Base-by-base conservation (phyloP, 2,888 invertebrate species). In the Proisotoma minuta region DNA sequence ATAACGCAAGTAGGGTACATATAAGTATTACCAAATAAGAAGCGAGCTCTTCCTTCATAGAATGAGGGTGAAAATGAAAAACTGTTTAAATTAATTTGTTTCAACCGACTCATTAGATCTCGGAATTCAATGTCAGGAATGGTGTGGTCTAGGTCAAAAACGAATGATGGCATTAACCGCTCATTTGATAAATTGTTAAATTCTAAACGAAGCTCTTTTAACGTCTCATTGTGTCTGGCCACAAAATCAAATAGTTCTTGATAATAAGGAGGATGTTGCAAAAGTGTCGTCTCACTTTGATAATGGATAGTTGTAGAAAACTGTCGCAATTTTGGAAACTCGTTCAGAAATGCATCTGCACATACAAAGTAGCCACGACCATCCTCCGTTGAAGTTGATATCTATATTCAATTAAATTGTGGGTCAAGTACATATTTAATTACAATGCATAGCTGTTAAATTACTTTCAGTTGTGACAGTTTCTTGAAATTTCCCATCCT, bases 231-330 rank as follows among this genome's bases (percentile, higher is more conserved):
- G 28, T 62, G 62, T 15, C 34, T 26, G 1, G 43, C 57, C 1
- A 62, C 28, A 58, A 62, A 62, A 2, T 39, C 57, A 24, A 58
- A 58, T 10, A 62, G 29, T 5, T 43, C 10, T 34, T 51, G 26
- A 26, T 51, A 51, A 26, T 62, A 62, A 3, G 52, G 34, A 2
- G 28, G 23, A 12, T 57, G 62, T 3, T 57, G 57, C 24, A 57
- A 52, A 34, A 20, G 43, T 15, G 47, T 18, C 2, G 43, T 18
- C 22, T 58, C 62, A 4, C 52, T 29, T 40, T 57, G 51, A 28
- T 62, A 43, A 4, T 12, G 10, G 18, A 43, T 57, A 15, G 57
- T 40, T 52, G 58, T 57, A 24, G 40, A 57, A 3, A 58, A 20
- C 1, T 28, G 10, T 20, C 27, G 43, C 34, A 62, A 40, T 28